Base-by-base conservation (phyloP, 2,113 vertebrate species). In the Odocoileus hemionus region DNA sequence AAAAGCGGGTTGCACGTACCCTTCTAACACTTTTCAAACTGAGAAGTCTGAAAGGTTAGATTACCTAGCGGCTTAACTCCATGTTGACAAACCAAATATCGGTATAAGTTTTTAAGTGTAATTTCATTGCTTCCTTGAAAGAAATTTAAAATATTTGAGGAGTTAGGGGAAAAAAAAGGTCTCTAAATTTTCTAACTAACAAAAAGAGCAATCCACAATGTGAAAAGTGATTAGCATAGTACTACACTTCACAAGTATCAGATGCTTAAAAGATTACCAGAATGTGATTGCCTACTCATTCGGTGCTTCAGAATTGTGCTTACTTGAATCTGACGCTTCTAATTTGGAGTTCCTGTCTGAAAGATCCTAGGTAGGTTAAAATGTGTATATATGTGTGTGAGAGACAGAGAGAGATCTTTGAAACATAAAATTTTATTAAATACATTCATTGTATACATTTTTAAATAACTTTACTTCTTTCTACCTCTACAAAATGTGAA, bases 11-110 rank as follows among this genome's bases (percentile, higher is more conserved):
- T 84, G 57, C 30, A 92, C 93, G 19, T 50, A 94, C 47, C 58
- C 91, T 91, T 57, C 15, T 89, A 93, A 93, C 74, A 94, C 52
- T 96, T 97, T 96, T 86, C 57, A 67, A 89, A 91, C 95, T 82
- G 36, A 91, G 36, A 97, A 97, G 6, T 57, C 70, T 93, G 28
- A 93, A 78, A 74, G 61, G 86, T 95, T 80, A 87, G 76, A 64
- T 60, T 86, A 79, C n/a, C 78, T 86, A 87, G 50, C 11, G 64
- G 74, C 23, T 95, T 96, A 89, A 95, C 50, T 86, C 70, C 87
- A 95, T 43, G 74, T 67, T 93, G 94, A 89, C 25, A 96, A 94
- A 86, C 16, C 60, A 93, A 90, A 86, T 79, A 96, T 54, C 43
- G 4, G 19, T 55, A 67, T 43, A 93, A 16, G 3, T 76, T 84